phyloP scores from a whole-genome alignment of 2,113 vertebrate genomes.

The Chionomys nivalis region DNA sequence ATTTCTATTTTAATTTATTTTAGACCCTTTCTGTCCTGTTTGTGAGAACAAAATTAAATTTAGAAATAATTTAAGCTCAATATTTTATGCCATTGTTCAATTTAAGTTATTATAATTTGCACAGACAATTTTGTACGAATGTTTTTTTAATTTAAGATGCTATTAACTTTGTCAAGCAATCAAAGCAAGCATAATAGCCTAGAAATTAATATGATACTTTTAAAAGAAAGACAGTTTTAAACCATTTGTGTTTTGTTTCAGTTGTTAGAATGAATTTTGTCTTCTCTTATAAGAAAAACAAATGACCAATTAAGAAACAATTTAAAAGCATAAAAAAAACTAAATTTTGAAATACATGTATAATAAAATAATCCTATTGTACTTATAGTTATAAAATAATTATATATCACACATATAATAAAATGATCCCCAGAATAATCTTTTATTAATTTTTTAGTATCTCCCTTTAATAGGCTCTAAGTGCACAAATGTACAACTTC shows the following conservation, averaged over 20 bases:
- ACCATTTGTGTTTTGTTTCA: not conserved
- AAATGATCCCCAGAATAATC: not conserved
- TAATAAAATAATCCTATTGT: not conserved
- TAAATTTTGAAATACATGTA: not conserved
- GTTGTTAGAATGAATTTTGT: not conserved
- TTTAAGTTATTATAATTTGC: constrained; percentile 11
- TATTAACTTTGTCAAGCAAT: constrained; percentile 30
- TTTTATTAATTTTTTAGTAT: not conserved
- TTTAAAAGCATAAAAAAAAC: not conserved
- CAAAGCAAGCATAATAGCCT: not conserved
- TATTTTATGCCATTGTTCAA: not conserved
- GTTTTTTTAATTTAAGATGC: constrained; percentile 22
- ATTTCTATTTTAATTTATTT: constrained; percentile 14
- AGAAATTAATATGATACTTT: constrained; percentile 41
- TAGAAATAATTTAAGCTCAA: not conserved
- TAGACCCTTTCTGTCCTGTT: not conserved
- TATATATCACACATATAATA: not conserved
- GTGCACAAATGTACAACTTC: not conserved
- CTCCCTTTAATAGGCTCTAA: not conserved
- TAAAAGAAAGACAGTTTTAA: constrained; percentile 1
- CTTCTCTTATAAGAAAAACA: not conserved
- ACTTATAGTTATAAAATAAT: not conserved
- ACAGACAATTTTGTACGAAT: constrained; percentile 14
- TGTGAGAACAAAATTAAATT: constrained; percentile 51
- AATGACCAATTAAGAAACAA: constrained; percentile 4